A percentile compares a stretch with the other conserved stretches of the same genome.
Conservation (phyloP, 92 coral and sea anemone genomes). For the Porites divaricata region DNA sequence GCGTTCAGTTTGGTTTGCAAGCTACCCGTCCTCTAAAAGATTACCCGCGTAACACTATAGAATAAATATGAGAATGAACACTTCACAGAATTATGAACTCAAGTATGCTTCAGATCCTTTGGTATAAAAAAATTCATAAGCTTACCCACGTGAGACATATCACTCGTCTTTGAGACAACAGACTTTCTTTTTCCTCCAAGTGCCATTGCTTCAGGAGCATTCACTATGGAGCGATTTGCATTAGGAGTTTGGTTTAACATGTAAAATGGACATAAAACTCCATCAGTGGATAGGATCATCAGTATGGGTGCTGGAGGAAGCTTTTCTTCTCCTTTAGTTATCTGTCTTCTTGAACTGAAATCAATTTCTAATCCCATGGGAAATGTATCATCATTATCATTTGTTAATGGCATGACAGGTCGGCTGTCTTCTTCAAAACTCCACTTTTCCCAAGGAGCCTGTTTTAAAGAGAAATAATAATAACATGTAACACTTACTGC, state of each 20-base stretch:
- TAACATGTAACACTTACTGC: too few species aligned
- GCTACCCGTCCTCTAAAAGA: too few species aligned
- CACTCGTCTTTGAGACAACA: neutral
- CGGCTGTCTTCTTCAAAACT: conserved; percentile 77
- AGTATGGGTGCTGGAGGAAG: conserved; percentile 92
- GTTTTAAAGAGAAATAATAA: neutral
- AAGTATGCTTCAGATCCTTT: too few species aligned
- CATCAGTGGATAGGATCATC: conserved; percentile 88
- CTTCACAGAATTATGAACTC: too few species aligned
- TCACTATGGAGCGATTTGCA: conserved; percentile 58
- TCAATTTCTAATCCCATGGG: conserved; percentile 92
- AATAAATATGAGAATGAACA: too few species aligned
- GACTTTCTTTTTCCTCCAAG: conserved; percentile 72
- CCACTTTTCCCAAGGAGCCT: conserved; percentile 88
- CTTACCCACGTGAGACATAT: neutral
- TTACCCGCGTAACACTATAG: too few species aligned
- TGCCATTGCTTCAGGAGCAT: conserved; percentile 65
- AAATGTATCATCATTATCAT: conserved; percentile 83
- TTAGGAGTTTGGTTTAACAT: conserved; percentile 82
- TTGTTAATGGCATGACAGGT: conserved; percentile 85
- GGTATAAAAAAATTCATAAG: too few species aligned
- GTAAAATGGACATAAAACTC: conserved; percentile 92
- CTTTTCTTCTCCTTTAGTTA: conserved; percentile 67
- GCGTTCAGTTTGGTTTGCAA: too few species aligned
- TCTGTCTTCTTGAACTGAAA: conserved; percentile 59